Conservation (phyloP, 2,113 vertebrate species). For the Smithornis capensis region DNA sequence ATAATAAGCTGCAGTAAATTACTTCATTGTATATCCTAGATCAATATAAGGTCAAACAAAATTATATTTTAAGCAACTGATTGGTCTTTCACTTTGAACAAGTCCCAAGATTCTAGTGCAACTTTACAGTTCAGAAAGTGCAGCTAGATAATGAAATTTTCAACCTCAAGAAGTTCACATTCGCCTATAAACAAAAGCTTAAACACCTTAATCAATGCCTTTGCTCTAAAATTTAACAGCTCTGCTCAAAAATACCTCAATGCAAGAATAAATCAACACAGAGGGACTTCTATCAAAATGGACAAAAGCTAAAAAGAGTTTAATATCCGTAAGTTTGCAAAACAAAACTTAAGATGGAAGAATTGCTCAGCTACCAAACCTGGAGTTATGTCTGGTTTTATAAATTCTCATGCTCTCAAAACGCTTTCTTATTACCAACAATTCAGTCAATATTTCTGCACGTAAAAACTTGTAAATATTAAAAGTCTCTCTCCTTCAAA, state of each 20-base stretch:
- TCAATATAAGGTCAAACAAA: not conserved
- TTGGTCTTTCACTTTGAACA: not conserved
- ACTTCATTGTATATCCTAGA: not conserved
- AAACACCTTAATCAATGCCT: not conserved
- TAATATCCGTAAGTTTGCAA: not conserved
- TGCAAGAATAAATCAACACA: not conserved
- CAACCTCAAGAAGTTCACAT: not conserved
- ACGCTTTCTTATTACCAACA: not conserved
- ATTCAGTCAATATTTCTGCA: not conserved
- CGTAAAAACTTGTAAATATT: not conserved
- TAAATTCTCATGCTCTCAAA: not conserved
- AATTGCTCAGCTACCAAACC: not conserved
- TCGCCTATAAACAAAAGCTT: not conserved
- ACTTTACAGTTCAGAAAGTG: not conserved
- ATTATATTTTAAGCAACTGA: not conserved
- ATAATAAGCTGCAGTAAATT: not conserved
- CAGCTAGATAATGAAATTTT: not conserved
- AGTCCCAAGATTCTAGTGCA: not conserved
- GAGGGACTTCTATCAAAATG: not conserved
- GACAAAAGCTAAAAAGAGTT: not conserved
- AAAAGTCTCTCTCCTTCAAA: not conserved
- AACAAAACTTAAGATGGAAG: not conserved
- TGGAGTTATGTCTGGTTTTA: not conserved
- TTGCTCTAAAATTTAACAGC: not conserved
- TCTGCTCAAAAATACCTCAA: not conserved